phyloP scores from a whole-genome alignment of 2,797 vertebrate genomes.

The Rhinoraja longicauda region DNA sequence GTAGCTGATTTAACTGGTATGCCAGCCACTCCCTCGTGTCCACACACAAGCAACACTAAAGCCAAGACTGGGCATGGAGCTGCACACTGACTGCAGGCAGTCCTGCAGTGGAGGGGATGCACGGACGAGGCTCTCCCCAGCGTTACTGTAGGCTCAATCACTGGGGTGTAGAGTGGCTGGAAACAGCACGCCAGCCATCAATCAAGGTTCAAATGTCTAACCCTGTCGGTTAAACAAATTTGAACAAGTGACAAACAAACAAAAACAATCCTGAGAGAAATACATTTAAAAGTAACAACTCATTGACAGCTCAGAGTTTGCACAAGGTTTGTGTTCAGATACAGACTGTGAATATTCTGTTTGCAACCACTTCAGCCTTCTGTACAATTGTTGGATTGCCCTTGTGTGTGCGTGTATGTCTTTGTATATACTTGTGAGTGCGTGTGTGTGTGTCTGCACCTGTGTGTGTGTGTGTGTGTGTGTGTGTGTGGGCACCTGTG shows the following conservation, averaged over 20 bases:
- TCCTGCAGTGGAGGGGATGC: background rate
- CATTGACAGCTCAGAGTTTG: too few relatives aligned
- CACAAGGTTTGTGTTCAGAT: background rate
- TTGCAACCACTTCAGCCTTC: background rate
- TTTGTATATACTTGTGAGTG: too few relatives aligned
- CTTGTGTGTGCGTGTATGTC: too few relatives aligned
- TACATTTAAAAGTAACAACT: background rate
- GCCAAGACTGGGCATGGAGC: too few relatives aligned
- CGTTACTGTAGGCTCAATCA: background rate
- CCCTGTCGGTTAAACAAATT: background rate
- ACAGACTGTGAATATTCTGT: background rate
- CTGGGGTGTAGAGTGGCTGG: background rate
- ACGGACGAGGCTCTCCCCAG: background rate
- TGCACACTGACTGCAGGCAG: too few relatives aligned
- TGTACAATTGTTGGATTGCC: background rate
- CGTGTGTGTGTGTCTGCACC: background rate
- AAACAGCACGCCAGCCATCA: too few relatives aligned
- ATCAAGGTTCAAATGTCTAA: background rate
- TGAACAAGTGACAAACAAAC: background rate
- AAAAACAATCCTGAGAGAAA: background rate
- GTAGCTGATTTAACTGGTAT: too few relatives aligned
- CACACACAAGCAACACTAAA: too few relatives aligned
- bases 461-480: constrained; percentile 9
- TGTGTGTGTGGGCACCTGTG: background rate
- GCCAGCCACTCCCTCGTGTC: too few relatives aligned